Evolutionary conservation across 2,797 vertebrate genomes (phyloP).

Genomic region (Telmatherina bonti): DNA sequence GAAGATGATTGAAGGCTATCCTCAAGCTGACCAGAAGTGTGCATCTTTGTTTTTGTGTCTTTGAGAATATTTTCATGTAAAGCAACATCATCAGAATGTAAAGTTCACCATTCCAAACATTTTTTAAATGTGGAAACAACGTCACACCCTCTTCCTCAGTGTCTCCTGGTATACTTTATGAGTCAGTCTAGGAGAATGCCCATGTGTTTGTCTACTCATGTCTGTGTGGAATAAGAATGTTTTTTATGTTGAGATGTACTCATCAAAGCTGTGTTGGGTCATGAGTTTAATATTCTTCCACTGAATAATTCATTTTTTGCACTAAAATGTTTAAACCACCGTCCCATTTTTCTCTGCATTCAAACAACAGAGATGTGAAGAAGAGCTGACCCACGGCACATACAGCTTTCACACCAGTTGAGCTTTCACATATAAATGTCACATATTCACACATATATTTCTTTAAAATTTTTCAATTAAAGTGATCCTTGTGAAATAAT

Average conservation of each 20-base stretch:
- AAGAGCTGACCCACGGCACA: neutral
- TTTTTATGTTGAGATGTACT: slow-evolving; percentile 14
- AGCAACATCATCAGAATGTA: neutral
- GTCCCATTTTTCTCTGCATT: neutral
- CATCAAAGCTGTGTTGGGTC: neutral
- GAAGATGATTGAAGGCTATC: slow-evolving; percentile 61
- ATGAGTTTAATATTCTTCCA: neutral
- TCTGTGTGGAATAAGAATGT: slow-evolving; percentile 11
- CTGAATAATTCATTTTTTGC: slow-evolving; percentile 6
- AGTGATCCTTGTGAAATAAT: too few species aligned
- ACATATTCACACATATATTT: too few species aligned
- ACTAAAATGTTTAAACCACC: neutral
- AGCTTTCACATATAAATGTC: too few species aligned
- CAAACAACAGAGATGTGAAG: slow-evolving; percentile 10
- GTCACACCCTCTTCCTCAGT: slow-evolving; percentile 61
- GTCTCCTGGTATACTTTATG: slow-evolving; percentile 48
- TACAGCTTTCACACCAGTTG: too few species aligned
- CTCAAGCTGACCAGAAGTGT: slow-evolving; percentile 25
- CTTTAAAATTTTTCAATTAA: too few species aligned
- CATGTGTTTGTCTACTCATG: neutral
- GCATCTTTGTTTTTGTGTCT: slow-evolving; percentile 37
- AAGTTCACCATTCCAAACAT: slow-evolving; percentile 14
- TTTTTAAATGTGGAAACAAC: slow-evolving; percentile 55
- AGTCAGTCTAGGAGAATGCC: slow-evolving; percentile 50
- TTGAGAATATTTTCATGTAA: neutral